phyloP scores from a whole-genome alignment of 2,888 invertebrate genomes.

The Agrochola lota region DNA sequence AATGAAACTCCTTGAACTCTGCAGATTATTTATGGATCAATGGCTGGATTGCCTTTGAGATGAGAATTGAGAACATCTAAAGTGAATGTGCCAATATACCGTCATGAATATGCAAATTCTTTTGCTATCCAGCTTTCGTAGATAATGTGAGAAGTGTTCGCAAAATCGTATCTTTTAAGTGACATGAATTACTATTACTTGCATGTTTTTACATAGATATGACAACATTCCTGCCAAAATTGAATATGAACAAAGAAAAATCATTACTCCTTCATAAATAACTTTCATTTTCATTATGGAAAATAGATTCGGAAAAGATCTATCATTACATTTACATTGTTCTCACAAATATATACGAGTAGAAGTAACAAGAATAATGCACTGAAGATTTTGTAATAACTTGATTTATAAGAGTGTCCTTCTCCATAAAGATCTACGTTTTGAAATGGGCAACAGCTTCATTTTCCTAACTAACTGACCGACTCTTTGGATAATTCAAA shows the following conservation, averaged over 20 bases:
- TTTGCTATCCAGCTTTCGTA: slow-evolving; percentile 13
- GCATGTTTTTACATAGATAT: slow-evolving; percentile 15
- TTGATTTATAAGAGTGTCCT: too few relatives aligned
- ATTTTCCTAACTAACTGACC: too few relatives aligned
- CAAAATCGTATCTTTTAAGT: slow-evolving; percentile 3
- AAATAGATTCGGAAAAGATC: not conserved
- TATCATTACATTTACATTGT: not conserved
- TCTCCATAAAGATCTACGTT: too few relatives aligned
- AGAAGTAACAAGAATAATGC: too few relatives aligned
- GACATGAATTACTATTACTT: slow-evolving; percentile 22
- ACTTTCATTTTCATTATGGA: not conserved
- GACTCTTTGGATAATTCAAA: too few relatives aligned
- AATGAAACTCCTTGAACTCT: slow-evolving; percentile 14
- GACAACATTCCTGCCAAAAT: not conserved
- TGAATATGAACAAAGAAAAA: not conserved
- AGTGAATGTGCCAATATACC: not conserved
- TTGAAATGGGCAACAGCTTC: too few relatives aligned
- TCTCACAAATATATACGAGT: too few relatives aligned
- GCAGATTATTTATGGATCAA: not conserved
- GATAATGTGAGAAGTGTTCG: slow-evolving; percentile 22
- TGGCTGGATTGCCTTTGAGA: not conserved
- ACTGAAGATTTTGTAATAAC: too few relatives aligned
- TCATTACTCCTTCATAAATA: not conserved
- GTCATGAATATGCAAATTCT: slow-evolving; percentile 11
- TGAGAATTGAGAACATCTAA: slow-evolving; percentile 12